These are phyloP conservation scores for Ia io DNA, from an alignment of 2,113 vertebrate genomes.

Conservation along the genomic window DNA sequence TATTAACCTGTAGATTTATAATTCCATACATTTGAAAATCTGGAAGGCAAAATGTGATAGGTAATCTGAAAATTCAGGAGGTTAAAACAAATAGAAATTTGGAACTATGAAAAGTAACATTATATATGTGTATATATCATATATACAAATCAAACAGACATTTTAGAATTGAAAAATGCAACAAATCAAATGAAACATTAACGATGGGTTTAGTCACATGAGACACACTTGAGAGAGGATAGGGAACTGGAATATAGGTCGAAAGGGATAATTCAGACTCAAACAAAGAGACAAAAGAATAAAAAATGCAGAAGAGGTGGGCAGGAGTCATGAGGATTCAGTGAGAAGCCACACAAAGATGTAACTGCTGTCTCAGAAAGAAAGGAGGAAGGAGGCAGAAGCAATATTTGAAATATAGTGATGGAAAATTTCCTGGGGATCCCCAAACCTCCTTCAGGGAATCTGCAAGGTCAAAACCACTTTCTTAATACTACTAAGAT, in stretches of 20 bases:
- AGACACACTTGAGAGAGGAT: neutral
- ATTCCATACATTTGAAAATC: neutral
- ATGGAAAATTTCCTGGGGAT: neutral
- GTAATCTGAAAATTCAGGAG: neutral
- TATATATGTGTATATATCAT: neutral
- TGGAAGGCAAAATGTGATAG: neutral
- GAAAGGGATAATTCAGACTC: neutral
- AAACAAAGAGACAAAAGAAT: neutral
- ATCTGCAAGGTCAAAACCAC: neutral
- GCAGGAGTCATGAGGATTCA: neutral
- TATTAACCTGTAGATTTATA: neutral
- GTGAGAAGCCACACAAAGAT: neutral
- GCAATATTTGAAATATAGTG: neutral
- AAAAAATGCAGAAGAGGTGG: neutral
- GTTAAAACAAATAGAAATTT: neutral
- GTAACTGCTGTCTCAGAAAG: neutral
- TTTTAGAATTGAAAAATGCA: neutral
- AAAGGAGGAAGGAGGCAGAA: neutral
- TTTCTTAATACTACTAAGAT: neutral
- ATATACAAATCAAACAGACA: neutral
- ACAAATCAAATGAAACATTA: neutral
- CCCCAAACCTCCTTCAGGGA: neutral
- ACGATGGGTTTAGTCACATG: neutral
- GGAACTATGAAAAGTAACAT: neutral
- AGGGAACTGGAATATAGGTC: neutral